Conservation (phyloP, 2,113 vertebrate species). For the Clarias batrachus region DNA sequence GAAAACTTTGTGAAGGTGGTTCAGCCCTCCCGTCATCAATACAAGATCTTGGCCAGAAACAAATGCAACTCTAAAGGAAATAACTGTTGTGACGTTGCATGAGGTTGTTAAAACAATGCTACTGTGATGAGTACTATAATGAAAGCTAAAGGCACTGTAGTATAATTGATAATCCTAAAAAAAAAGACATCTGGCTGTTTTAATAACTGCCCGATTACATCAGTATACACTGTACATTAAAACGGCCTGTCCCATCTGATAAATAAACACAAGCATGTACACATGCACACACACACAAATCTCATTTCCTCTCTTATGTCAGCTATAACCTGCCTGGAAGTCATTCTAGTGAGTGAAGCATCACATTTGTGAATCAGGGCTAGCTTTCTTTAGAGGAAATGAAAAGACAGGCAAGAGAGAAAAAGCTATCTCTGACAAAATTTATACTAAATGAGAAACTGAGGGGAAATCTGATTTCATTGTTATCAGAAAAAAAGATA, state of each 20-base stretch:
- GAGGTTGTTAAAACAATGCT: too few relatives aligned
- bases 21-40: too few relatives aligned
- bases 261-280: neutral
- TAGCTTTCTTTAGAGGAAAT: slow-evolving; percentile 46
- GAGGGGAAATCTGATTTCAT: slow-evolving; percentile 5
- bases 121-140: too few relatives aligned
- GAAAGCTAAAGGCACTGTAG: neutral
- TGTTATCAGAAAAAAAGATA: slow-evolving; percentile 8
- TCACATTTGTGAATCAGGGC: slow-evolving; percentile 29
- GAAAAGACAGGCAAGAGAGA: slow-evolving; percentile 19
- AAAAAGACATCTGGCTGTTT: neutral
- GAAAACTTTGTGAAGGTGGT: too few relatives aligned
- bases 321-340: neutral
- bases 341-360: slow-evolving; percentile 14
- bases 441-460: slow-evolving; percentile 43
- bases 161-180: neutral
- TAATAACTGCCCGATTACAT: neutral
- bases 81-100: too few relatives aligned
- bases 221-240: neutral
- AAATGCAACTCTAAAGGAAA: too few relatives aligned
- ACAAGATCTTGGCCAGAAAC: too few relatives aligned
- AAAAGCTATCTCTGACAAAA: slow-evolving; percentile 38
- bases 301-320: slow-evolving; percentile 31
- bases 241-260: neutral
- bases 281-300: slow-evolving; percentile 1